Conservation (phyloP, 2,797 vertebrate genomes). For the Melanogrammus aeglefinus region DNA sequence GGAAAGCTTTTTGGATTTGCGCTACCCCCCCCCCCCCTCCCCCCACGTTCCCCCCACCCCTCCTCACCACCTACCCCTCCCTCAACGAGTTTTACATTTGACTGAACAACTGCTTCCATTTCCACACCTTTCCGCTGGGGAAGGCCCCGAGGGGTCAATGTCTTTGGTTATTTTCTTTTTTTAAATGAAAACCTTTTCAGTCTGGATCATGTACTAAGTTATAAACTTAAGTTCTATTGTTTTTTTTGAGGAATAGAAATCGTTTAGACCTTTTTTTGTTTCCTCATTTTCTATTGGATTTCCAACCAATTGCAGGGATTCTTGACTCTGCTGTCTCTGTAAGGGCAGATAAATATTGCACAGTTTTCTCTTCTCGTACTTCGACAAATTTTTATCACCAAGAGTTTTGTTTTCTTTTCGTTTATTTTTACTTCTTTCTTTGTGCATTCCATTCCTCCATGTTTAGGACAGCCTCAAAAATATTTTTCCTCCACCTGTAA, state of each 20-base stretch:
- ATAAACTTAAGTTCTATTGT: constrained; percentile 45
- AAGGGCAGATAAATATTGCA: constrained; percentile 87
- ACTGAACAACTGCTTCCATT: constrained; percentile 61
- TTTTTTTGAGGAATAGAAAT: constrained; percentile 59
- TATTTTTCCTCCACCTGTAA: constrained; percentile 65
- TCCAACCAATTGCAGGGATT: constrained; percentile 84
- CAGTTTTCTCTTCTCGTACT: constrained; percentile 72
- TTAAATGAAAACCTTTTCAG: constrained; percentile 30
- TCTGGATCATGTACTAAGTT: constrained; percentile 54
- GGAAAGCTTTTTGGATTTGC: constrained; percentile 54
- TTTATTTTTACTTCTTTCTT: constrained; percentile 4
- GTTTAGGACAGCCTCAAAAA: constrained; percentile 61
- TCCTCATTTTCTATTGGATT: constrained; percentile 72
- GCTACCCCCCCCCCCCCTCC: constrained; percentile 20
- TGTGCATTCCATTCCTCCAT: constrained; percentile 67
- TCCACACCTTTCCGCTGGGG: constrained; percentile 52
- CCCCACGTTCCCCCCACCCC: background rate
- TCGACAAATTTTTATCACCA: constrained; percentile 59
- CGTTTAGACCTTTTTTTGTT: constrained; percentile 59
- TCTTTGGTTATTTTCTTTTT: constrained; percentile 32
- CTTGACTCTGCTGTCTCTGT: constrained; percentile 82
- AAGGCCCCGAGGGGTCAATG: constrained; percentile 26
- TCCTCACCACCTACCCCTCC: background rate
- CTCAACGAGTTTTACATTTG: constrained; percentile 48
- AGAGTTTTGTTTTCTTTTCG: constrained; percentile 38